phyloP scores from a whole-genome alignment of 1,140 invertebrate species.

The Nasonia vitripennis region DNA sequence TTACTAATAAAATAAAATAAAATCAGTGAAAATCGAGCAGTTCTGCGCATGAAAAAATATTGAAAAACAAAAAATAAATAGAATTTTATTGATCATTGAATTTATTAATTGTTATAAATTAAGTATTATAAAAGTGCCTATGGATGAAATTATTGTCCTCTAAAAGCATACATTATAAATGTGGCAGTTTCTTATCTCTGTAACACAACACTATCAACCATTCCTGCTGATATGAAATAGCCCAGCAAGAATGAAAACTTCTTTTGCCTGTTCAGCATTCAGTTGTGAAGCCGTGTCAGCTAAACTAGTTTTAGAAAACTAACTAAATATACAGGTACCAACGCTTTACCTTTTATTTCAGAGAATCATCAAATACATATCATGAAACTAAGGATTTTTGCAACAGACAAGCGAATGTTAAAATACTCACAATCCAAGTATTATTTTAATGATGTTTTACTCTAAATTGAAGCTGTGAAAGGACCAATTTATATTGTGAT shows the following conservation, averaged over 20 bases:
- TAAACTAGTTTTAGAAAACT: constrained; percentile 8
- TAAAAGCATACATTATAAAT: constrained; percentile 24
- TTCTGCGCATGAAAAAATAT: too few species aligned
- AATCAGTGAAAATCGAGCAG: background rate
- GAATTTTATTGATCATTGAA: too few species aligned
- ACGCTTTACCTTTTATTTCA: constrained; percentile 27
- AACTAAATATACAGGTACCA: background rate
- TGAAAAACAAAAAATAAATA: too few species aligned
- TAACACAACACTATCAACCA: constrained; percentile 38
- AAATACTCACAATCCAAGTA: background rate
- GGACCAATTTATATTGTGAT: background rate
- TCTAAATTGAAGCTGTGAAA: constrained; percentile 1
- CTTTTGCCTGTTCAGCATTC: constrained; percentile 37
- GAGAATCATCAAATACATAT: constrained; percentile 23
- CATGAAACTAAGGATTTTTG: background rate
- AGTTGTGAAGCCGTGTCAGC: background rate
- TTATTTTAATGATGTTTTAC: constrained; percentile 1
- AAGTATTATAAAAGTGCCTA: too few species aligned
- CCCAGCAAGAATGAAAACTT: constrained; percentile 18
- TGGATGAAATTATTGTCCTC: background rate
- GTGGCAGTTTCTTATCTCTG: constrained; percentile 35
- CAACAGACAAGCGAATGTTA: background rate
- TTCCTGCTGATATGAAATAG: constrained; percentile 41
- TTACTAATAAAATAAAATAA: background rate
- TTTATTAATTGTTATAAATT: too few species aligned